Evolutionary conservation across 2,797 vertebrate genomes (phyloP), one percentile per base, ranked within the genome.

Genomic region (Gobio occitaniae): DNA sequence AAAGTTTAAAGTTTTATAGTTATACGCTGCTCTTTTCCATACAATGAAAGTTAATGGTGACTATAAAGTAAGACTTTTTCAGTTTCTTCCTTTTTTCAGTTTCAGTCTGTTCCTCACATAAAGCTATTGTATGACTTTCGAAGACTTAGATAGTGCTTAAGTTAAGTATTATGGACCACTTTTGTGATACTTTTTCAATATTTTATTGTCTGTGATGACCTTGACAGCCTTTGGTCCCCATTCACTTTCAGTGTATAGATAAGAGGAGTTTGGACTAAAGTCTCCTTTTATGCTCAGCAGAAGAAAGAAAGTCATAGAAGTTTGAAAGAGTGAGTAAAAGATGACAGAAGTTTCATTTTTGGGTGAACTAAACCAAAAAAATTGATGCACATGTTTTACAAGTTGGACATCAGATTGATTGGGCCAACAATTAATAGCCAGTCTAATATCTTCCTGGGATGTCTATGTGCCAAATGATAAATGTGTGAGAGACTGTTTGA

Each of bases 401-500:
- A 50, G 19, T 76, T 76, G 19, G 41, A 44, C 41, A 19, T 56
- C 6, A 9, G 56, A 71, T 44, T 32, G 70, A 72, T 63, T 2
- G 19, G 25, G 11, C 7, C 44, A 74, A 50, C 29, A 38, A 50
- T 19, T 83, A 76, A 76, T 9, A 76, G n/a, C n/a, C 44, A 83
- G 17, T 38, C 2, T 11, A 74, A 72, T 29, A n/a, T 65, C 11
- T 83, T n/a, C 29, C 21, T 78, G 4, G 36, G 13, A 54, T 38
- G 32, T 36, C 17, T 13, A 6, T 44, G 21, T 7, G n/a, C 6
- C 1, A 41, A 41, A 56, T 29, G 21, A 70, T 54, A 56, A 54
- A 70, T 70, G 21, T 81, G 32, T 17, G 21, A 44, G 17, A 69
- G n/a, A 69, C 11, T 80, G 21, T 70, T 82, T 70, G 59, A 48